These are phyloP conservation scores for Coelopa frigida DNA, from an alignment of 1,140 invertebrate species.

Conservation along the genomic window DNA sequence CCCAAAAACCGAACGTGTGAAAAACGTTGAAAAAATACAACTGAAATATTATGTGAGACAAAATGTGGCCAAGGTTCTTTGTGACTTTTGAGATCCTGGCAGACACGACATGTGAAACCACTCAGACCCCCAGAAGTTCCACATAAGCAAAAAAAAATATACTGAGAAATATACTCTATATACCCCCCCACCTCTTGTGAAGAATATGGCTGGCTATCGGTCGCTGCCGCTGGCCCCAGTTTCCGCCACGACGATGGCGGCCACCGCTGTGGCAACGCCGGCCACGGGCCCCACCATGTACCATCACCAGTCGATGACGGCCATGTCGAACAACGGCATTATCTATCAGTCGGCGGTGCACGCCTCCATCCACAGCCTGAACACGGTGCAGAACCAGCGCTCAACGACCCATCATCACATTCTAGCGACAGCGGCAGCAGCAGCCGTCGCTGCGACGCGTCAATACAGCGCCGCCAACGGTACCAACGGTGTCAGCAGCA, in stretches of 20 bases:
- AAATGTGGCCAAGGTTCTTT: too few species aligned
- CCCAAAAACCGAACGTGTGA: too few species aligned
- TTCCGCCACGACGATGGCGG: conserved; percentile 21
- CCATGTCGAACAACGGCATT: conserved; percentile 42
- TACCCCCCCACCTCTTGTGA: too few species aligned
- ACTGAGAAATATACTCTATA: too few species aligned
- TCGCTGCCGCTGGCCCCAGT: conserved; percentile 34
- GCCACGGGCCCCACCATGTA: conserved; percentile 30
- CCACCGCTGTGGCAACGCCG: conserved; percentile 19
- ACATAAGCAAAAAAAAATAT: too few species aligned
- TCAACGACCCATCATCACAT: conserved; percentile 27
- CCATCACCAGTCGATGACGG: conserved; percentile 40
- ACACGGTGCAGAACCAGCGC: conserved; percentile 39
- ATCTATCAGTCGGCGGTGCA: conserved; percentile 44
- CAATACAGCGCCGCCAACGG: conserved; percentile 30
- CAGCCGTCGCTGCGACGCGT: conserved; percentile 20
- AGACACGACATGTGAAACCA: too few species aligned
- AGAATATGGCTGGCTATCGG: conserved; percentile 39
- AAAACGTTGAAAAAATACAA: too few species aligned
- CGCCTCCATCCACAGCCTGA: conserved; percentile 42
- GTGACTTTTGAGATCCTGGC: too few species aligned
- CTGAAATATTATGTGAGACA: too few species aligned
- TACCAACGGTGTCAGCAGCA: conserved; percentile 20
- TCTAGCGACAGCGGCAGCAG: conserved; percentile 32
- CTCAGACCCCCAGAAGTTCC: too few species aligned